Percentiles rank a stretch among this genome's conserved stretches.
Evolutionary conservation across 2,888 invertebrate species (phyloP).

Genomic region (Phaonia tiefii): DNA sequence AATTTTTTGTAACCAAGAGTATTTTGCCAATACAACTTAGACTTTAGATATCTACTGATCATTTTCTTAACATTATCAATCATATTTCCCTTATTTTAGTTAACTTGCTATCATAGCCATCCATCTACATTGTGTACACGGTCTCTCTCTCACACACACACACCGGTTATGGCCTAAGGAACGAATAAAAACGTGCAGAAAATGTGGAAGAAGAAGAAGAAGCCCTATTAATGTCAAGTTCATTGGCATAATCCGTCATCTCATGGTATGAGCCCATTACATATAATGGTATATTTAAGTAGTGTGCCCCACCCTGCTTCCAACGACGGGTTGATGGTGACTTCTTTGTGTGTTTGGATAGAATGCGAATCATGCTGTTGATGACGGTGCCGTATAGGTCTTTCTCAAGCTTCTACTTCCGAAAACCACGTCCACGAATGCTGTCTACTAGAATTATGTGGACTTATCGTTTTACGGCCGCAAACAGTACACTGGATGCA

Average conservation of each 20-base stretch:
- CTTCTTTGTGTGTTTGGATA: no score
- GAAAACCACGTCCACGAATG: no score
- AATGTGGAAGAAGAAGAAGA: conserved; percentile 64
- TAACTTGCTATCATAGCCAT: neutral
- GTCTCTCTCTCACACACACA: neutral
- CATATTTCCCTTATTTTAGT: neutral
- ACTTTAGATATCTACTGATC: no score
- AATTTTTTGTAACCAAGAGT: no score
- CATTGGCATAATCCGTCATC: conserved; percentile 76
- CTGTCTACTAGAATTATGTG: no score
- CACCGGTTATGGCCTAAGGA: neutral
- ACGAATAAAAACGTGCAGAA: conserved; percentile 7
- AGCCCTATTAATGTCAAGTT: conserved; percentile 79
- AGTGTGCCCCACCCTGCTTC: conserved; percentile 49
- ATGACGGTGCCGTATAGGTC: neutral
- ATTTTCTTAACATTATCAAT: neutral
- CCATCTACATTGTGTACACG: no score
- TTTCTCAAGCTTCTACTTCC: no score
- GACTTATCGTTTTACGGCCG: neutral
- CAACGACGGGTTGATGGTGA: no score
- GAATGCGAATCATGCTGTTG: conserved; percentile 10
- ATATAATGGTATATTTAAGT: conserved; percentile 43
- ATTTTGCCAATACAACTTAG: no score
- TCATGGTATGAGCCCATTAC: conserved; percentile 17
- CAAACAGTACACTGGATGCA: neutral